These are phyloP conservation scores for Eupithecia inturbata DNA, from an alignment of 2,888 invertebrate species.

Conservation along the genomic window DNA sequence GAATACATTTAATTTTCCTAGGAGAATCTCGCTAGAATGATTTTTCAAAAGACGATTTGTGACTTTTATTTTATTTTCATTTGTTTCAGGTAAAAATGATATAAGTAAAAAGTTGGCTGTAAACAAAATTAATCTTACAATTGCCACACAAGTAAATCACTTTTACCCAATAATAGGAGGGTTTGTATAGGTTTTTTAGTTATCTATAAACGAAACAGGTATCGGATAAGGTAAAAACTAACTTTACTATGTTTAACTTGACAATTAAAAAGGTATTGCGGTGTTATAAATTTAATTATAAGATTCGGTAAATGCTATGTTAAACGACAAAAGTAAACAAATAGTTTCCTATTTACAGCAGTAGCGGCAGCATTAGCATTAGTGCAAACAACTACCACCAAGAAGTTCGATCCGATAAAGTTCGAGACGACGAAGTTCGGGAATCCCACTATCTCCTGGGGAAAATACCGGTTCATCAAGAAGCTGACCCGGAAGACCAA, in stretches of 20 bases:
- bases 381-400: slow-evolving; percentile 10
- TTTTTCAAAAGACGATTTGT: slow-evolving; percentile 6
- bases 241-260: neutral
- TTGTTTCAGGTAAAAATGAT: slow-evolving; percentile 30
- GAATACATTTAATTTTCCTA: neutral
- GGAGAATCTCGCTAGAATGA: slow-evolving; percentile 29
- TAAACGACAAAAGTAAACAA: neutral
- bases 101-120: neutral
- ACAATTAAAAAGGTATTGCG: neutral
- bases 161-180: slow-evolving; percentile 14
- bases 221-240: neutral
- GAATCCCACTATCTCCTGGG: slow-evolving; percentile 73
- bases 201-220: neutral
- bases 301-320: neutral
- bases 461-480: slow-evolving; percentile 72
- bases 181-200: slow-evolving; percentile 15
- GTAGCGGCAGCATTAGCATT: neutral
- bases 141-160: slow-evolving; percentile 3
- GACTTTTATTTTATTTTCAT: slow-evolving; percentile 26
- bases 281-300: neutral
- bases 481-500: slow-evolving; percentile 66
- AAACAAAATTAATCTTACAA: neutral
- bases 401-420: slow-evolving; percentile 49
- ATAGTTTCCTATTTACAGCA: slow-evolving; percentile 11
- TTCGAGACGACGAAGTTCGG: slow-evolving; percentile 70